These are phyloP conservation scores for Scomber colias DNA, from an alignment of 2,113 vertebrate genomes.

Conservation along the genomic window DNA sequence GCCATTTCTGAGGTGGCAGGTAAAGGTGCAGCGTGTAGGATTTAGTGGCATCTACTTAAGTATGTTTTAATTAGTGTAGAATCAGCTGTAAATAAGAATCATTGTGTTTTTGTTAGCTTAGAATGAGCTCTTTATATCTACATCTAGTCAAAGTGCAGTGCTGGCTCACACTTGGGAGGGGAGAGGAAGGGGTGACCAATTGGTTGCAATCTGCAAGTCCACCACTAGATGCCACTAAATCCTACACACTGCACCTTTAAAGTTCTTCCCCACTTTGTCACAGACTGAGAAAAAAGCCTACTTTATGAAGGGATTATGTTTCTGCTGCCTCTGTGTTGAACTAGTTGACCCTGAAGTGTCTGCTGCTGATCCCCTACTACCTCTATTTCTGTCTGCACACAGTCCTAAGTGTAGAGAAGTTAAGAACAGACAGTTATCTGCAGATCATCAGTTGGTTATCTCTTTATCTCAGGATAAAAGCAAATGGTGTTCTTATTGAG, in stretches of 20 bases:
- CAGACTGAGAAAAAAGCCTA: constrained; percentile 31
- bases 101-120: too few relatives aligned
- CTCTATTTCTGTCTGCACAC: constrained; percentile 17
- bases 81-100: too few relatives aligned
- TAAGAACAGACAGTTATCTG: neutral
- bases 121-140: too few relatives aligned
- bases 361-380: neutral
- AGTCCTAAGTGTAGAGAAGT: neutral
- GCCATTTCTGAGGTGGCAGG: neutral
- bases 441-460: constrained; percentile 9
- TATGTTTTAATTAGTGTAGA: too few relatives aligned
- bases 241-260: neutral
- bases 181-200: too few relatives aligned
- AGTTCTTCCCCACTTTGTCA: constrained; percentile 14
- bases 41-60: too few relatives aligned
- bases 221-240: too few relatives aligned
- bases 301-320: constrained; percentile 39
- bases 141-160: neutral
- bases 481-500: neutral
- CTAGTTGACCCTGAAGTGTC: constrained; percentile 33
- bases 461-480: neutral
- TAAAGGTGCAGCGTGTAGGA: neutral
- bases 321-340: constrained; percentile 14
- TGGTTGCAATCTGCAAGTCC: too few relatives aligned
- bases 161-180: too few relatives aligned